Evolutionary conservation across 1,140 invertebrate species (phyloP).

Genomic region (Branchinecta lindahli): DNA sequence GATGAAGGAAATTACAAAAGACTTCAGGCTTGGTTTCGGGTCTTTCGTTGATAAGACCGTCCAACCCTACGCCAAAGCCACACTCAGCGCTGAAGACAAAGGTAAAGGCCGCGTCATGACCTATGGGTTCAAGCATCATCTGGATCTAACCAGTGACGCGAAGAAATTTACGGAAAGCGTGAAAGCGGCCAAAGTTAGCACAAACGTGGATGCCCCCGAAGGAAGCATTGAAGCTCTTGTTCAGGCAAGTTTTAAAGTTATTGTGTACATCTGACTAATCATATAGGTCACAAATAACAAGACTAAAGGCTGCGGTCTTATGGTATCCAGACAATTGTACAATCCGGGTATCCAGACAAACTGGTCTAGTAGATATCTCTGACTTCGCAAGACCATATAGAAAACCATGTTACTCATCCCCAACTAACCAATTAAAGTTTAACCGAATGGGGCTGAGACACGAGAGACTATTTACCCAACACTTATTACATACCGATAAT

Average conservation of each 20-base stretch:
- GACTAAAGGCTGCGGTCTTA: too few species aligned
- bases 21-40: slow-evolving; percentile 69
- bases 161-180: slow-evolving; percentile 35
- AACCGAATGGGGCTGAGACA: too few species aligned
- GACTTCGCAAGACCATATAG: too few species aligned
- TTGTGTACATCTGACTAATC: too few species aligned
- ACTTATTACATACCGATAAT: too few species aligned
- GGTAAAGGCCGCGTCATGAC: slow-evolving; percentile 38
- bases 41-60: slow-evolving; percentile 77
- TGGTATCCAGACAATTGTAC: too few species aligned
- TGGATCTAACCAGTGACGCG: slow-evolving; percentile 43
- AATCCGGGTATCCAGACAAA: too few species aligned
- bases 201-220: slow-evolving; percentile 54
- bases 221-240: slow-evolving; percentile 63
- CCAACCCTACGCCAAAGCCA: slow-evolving; percentile 52
- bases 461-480: too few species aligned
- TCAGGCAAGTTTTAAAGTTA: slow-evolving; percentile 18
- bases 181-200: slow-evolving; percentile 37
- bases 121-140: slow-evolving; percentile 51
- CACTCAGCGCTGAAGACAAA: slow-evolving; percentile 24
- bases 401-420: too few species aligned
- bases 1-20: slow-evolving; percentile 60
- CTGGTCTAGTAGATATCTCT: too few species aligned
- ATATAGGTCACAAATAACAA: too few species aligned
- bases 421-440: too few species aligned